A percentile compares a stretch with the other conserved stretches of the same genome.
Conservation (phyloP, 2,888 invertebrate genomes). For the Tuta absoluta region DNA sequence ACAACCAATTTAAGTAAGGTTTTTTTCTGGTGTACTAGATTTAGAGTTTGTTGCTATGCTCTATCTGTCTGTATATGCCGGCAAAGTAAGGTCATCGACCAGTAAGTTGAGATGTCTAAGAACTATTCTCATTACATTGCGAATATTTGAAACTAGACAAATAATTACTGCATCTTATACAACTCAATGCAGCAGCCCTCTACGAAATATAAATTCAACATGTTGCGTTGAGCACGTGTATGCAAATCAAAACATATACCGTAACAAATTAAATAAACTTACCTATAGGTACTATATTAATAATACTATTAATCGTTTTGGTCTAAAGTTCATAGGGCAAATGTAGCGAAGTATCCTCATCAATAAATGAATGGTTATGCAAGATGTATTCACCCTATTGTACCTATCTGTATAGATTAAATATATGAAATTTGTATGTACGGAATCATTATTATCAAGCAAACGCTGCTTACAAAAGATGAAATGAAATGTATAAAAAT, state of each 20-base stretch:
- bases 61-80: not conserved
- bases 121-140: not conserved
- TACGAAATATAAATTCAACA: not conserved
- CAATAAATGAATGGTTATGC: too few relatives aligned
- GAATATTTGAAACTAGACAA: not conserved
- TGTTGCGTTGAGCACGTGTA: conserved; percentile 1
- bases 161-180: not conserved
- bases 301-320: not conserved
- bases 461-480: too few relatives aligned
- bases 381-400: too few relatives aligned
- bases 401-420: too few relatives aligned
- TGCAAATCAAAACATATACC: conserved; percentile 3
- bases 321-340: not conserved
- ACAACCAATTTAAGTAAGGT: not conserved
- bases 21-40: too few relatives aligned
- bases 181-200: not conserved
- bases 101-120: not conserved
- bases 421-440: too few relatives aligned
- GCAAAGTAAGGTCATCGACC: not conserved
- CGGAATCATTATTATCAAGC: too few relatives aligned
- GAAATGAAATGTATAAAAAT: too few relatives aligned
- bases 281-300: not conserved
- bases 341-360: too few relatives aligned
- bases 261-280: not conserved
- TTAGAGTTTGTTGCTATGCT: too few relatives aligned